Percentiles rank a stretch among this genome's conserved stretches.
Conservation (phyloP, 92 coral and sea anemone species). For the Porites cylindrica region DNA sequence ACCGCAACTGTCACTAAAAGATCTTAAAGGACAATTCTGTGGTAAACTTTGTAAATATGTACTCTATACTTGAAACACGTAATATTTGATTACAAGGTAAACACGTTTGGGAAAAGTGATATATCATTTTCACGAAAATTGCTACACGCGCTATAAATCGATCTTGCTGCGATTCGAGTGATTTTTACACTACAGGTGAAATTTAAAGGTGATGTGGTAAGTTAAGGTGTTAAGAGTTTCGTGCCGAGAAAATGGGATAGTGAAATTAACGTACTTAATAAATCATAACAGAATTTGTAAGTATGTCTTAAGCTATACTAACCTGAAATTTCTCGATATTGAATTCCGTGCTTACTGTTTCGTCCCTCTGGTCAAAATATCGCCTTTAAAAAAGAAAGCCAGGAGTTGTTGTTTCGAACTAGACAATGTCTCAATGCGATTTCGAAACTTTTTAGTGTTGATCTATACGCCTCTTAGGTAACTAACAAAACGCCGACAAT, state of each 20-base stretch:
- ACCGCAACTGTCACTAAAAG: slow-evolving; percentile 27
- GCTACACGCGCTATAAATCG: background rate
- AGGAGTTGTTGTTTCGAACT: slow-evolving; percentile 39
- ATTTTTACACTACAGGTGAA: background rate
- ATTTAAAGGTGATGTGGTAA: background rate
- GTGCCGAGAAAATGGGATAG: slow-evolving; percentile 13
- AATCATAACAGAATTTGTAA: slow-evolving; percentile 49
- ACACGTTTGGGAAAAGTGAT: slow-evolving; percentile 39
- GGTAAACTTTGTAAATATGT: slow-evolving; percentile 75
- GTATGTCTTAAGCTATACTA: slow-evolving; percentile 20
- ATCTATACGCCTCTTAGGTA: slow-evolving; percentile 55
- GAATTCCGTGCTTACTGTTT: background rate
- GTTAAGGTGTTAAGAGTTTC: background rate
- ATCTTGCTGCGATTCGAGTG: background rate
- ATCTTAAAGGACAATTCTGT: slow-evolving; percentile 5
- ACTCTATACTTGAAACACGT: slow-evolving; percentile 61
- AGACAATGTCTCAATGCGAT: slow-evolving; percentile 52
- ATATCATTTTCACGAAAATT: slow-evolving; percentile 1
- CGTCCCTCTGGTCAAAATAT: background rate
- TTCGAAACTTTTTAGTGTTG: slow-evolving; percentile 76
- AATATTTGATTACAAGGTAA: slow-evolving; percentile 79
- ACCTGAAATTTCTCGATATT: slow-evolving; percentile 35
- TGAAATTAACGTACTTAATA: slow-evolving; percentile 43
- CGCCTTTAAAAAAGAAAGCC: background rate
- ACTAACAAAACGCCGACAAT: slow-evolving; percentile 87